These are phyloP conservation scores for Microctonus aethiopoides DNA, from an alignment of 2,888 invertebrate genomes.

Conservation along the genomic window DNA sequence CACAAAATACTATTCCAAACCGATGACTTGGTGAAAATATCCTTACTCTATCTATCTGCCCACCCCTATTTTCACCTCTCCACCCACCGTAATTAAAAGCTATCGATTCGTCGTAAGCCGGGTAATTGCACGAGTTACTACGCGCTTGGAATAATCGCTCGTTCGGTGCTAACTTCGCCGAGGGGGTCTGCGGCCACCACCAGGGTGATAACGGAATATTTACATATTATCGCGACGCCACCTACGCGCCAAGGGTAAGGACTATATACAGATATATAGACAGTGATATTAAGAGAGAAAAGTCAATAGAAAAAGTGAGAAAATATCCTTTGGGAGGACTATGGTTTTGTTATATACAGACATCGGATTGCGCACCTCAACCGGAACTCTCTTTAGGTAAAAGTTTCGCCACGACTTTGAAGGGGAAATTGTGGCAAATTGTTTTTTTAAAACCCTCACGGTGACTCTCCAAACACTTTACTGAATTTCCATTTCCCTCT, in stretches of 20 bases:
- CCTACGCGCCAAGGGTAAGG: conserved; percentile 36
- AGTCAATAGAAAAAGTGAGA: not conserved
- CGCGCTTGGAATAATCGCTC: conserved; percentile 62
- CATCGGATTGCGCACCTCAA: conserved; percentile 11
- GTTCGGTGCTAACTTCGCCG: conserved; percentile 35
- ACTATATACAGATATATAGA: not conserved
- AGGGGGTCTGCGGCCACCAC: conserved; percentile 36
- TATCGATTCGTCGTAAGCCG: conserved; percentile 65
- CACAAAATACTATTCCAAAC: not conserved
- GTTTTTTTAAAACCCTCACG: conserved; percentile 40
- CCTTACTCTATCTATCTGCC: conserved; percentile 35
- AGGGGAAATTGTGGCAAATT: conserved; percentile 32
- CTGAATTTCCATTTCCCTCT: conserved; percentile 13
- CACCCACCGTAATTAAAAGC: conserved; percentile 63
- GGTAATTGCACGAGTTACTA: conserved; percentile 65
- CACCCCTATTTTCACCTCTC: conserved; percentile 55
- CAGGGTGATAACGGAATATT: conserved; percentile 64
- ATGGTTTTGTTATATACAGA: not conserved
- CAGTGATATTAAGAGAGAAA: not conserved
- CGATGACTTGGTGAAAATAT: not conserved
- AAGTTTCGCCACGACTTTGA: conserved; percentile 9
- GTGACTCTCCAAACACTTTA: conserved; percentile 21
- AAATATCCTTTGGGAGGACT: conserved; percentile 5
- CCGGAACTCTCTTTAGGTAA: not conserved
- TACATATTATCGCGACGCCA: conserved; percentile 64